Conservation (phyloP, 1,140 invertebrate genomes). For the Sarcophaga peregrina region DNA sequence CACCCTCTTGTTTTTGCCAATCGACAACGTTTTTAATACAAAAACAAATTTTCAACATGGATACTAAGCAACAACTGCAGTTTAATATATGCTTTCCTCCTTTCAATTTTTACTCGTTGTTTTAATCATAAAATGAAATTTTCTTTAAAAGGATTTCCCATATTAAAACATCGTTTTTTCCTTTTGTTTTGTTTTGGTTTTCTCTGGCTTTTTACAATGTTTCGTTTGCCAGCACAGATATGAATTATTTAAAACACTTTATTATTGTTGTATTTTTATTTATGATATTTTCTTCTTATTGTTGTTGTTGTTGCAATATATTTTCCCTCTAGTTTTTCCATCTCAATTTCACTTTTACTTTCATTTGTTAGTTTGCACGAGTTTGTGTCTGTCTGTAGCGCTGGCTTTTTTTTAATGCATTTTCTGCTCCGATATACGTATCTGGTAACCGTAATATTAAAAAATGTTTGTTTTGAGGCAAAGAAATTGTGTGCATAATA, state of each 20-base stretch:
- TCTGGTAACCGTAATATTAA: slow-evolving; percentile 4
- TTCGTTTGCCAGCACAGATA: background rate
- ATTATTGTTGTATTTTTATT: background rate
- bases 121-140: background rate
- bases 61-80: too few relatives aligned
- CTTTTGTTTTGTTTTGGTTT: too few relatives aligned
- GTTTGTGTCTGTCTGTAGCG: background rate
- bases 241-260: slow-evolving; percentile 16
- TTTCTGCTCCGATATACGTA: background rate
- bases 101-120: background rate
- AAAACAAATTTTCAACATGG: too few relatives aligned
- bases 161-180: background rate
- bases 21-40: too few relatives aligned
- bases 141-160: background rate
- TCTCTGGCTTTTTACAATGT: background rate
- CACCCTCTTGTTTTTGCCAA: too few relatives aligned
- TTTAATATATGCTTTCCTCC: too few relatives aligned
- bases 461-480: background rate
- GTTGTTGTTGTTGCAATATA: background rate
- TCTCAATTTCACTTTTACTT: background rate
- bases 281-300: background rate
- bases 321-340: background rate
- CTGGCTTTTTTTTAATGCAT: slow-evolving; percentile 2
- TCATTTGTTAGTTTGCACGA: background rate
- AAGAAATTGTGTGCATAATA: slow-evolving; percentile 31